Conservation (phyloP, 2,113 vertebrate genomes). For the Megalops atlanticus region DNA sequence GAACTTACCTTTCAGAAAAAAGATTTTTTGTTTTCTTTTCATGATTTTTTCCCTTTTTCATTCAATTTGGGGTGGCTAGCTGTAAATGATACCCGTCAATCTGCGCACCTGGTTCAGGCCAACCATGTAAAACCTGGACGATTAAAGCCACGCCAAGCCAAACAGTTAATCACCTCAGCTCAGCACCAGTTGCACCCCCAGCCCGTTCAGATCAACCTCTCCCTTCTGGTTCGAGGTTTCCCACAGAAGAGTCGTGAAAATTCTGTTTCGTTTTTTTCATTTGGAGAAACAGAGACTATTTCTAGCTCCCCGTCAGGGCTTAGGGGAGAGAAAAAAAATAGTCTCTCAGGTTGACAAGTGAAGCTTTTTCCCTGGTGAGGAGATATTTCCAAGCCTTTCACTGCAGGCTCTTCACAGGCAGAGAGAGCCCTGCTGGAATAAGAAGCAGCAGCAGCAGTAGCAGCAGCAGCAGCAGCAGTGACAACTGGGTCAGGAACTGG, state of each 20-base stretch:
- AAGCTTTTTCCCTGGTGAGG: slow-evolving; percentile 49
- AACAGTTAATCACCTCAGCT: neutral
- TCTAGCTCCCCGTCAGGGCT: slow-evolving; percentile 44
- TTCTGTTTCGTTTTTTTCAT: slow-evolving; percentile 29
- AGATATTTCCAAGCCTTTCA: slow-evolving; percentile 44
- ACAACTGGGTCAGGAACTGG: slow-evolving; percentile 42
- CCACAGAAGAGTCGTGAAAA: neutral
- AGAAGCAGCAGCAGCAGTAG: neutral
- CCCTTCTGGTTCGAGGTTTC: neutral
- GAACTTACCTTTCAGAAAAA: neutral
- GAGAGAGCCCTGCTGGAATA: slow-evolving; percentile 32
- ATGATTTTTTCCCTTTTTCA: no score
- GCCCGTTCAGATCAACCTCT: neutral
- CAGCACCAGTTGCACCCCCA: neutral
- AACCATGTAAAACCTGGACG: neutral
- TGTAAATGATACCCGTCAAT: no score
- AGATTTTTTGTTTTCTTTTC: neutral
- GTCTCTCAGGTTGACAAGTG: slow-evolving; percentile 46
- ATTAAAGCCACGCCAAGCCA: neutral
- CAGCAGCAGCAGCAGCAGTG: slow-evolving; percentile 20
- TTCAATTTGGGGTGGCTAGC: no score
- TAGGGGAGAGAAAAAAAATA: slow-evolving; percentile 36
- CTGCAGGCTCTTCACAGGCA: slow-evolving; percentile 42
- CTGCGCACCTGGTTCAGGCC: slow-evolving; percentile 3
- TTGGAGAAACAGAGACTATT: slow-evolving; percentile 44